These are phyloP conservation scores for Rhagium mordax DNA, from an alignment of 2,888 invertebrate genomes.

Conservation along the genomic window DNA sequence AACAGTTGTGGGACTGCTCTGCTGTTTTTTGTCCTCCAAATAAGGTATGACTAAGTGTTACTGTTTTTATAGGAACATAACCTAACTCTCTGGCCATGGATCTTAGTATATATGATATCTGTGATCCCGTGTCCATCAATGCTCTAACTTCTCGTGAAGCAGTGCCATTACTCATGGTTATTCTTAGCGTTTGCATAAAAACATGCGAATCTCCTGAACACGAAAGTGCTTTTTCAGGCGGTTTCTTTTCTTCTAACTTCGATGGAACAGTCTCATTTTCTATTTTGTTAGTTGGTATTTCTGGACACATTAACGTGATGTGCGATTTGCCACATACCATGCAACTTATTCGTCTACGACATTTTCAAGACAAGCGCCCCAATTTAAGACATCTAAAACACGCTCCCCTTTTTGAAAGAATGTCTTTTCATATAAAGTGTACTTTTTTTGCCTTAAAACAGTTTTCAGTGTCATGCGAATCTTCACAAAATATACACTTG, in stretches of 20 bases:
- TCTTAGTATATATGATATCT: no score
- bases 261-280: not conserved
- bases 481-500: conserved; percentile 43
- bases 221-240: not conserved
- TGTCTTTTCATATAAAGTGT: not conserved
- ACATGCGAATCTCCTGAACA: conserved; percentile 19
- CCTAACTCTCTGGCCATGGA: conserved; percentile 17
- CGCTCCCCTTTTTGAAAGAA: conserved; percentile 34
- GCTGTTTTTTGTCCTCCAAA: conserved; percentile 62
- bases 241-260: not conserved
- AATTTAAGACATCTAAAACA: conserved; percentile 54
- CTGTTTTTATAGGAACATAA: conserved; percentile 12
- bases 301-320: conserved; percentile 52
- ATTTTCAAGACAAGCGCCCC: conserved; percentile 49
- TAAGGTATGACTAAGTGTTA: conserved; percentile 55
- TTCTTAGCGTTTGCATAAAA: conserved; percentile 39
- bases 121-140: conserved; percentile 39
- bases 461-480: conserved; percentile 41
- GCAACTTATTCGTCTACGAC: conserved; percentile 48
- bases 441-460: conserved; percentile 44
- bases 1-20: not conserved
- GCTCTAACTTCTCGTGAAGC: not conserved
- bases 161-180: conserved; percentile 2
- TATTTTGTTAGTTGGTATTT: conserved; percentile 25
- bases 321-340: conserved; percentile 52